Percentiles rank a stretch among this genome's conserved stretches.
phyloP scores from a whole-genome alignment of 2,888 invertebrate genomes.

The Synergus umbraculus region DNA sequence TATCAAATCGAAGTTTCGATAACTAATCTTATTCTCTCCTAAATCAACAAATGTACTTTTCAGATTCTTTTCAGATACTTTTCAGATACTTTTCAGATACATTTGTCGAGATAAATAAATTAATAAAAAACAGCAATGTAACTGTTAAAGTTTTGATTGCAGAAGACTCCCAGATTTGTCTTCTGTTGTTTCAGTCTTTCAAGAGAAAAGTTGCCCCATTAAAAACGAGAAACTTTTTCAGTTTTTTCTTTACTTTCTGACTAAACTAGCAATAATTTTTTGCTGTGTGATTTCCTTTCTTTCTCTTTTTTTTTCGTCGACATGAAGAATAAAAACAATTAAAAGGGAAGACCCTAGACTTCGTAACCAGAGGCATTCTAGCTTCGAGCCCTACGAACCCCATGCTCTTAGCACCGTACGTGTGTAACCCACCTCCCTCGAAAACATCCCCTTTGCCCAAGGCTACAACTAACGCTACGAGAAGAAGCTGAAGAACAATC shows the following conservation, averaged over 20 bases:
- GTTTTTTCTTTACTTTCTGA: background rate
- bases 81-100: too few relatives aligned
- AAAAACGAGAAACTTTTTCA: background rate
- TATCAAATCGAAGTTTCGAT: background rate
- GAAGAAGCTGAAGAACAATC: slow-evolving; percentile 31
- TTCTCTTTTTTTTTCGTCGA: background rate
- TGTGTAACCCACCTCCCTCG: slow-evolving; percentile 45
- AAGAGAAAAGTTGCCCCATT: slow-evolving; percentile 6
- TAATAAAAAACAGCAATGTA: background rate
- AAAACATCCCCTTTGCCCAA: slow-evolving; percentile 41
- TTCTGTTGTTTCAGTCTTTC: background rate
- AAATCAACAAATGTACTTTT: background rate
- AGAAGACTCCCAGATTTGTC: background rate
- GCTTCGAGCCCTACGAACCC: slow-evolving; percentile 7
- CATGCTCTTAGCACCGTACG: slow-evolving; percentile 28
- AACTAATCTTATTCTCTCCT: background rate
- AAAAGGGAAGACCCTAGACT: slow-evolving; percentile 18
- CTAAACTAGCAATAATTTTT: slow-evolving; percentile 30
- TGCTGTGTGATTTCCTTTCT: background rate
- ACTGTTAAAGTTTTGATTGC: slow-evolving; percentile 15
- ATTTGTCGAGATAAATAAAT: background rate
- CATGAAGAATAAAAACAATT: slow-evolving; percentile 36
- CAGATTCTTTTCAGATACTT: too few relatives aligned
- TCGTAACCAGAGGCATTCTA: slow-evolving; percentile 22
- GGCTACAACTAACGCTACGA: slow-evolving; percentile 32